Base-by-base conservation (phyloP, 2,113 vertebrate species). In the Psittacula cyanocephala region DNA sequence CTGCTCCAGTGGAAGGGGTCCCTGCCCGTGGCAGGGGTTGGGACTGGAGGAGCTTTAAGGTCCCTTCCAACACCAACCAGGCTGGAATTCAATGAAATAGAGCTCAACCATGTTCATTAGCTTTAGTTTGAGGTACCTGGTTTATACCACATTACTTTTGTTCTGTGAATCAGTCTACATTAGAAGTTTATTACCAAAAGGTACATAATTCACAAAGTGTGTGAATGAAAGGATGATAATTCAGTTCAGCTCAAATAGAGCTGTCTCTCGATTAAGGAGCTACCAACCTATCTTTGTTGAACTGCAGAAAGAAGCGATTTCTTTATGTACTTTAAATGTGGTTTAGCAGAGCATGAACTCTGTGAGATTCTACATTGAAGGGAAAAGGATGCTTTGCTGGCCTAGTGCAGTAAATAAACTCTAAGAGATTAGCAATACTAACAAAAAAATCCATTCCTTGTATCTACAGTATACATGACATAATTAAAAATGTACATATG, bases 31-130 rank as follows among this genome's bases (percentile, higher is more conserved):
- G 57, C 57, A 59, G 57, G 13, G 33, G 33, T 15, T 59, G 57
- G 57, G 10, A 0, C 33, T 59, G 20, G 57, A 2, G 0, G 33
- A 59, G 6, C 9, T 23, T 59, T 23, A 7, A 24, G 33, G 3
- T 7, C 33, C 13, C 4, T 23, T 59, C 33, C 55, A 23, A 7
- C 6, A 4, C 57, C 35, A 35, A 59, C 33, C 9, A 35, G 57
- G 1, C 57, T 35, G 33, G 13, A 22, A 23, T 59, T 59, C 13
- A 3, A 59, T 23, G 57, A 24, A 59, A n/a, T 15, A 20, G 57
- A 35, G 22, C 33, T 59, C 57, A 35, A 2, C 57, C 1, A 2
- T n/a, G 37, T 2, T 9, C 33, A 17, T 37, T 3, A 41, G 5
- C 23, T 43, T 8, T 13, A n/a, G n/a, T 6, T 4, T 10, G n/a